Evolutionary conservation across 2,797 vertebrate genomes (phyloP).

Genomic region (Aplochiton taeniatus): DNA sequence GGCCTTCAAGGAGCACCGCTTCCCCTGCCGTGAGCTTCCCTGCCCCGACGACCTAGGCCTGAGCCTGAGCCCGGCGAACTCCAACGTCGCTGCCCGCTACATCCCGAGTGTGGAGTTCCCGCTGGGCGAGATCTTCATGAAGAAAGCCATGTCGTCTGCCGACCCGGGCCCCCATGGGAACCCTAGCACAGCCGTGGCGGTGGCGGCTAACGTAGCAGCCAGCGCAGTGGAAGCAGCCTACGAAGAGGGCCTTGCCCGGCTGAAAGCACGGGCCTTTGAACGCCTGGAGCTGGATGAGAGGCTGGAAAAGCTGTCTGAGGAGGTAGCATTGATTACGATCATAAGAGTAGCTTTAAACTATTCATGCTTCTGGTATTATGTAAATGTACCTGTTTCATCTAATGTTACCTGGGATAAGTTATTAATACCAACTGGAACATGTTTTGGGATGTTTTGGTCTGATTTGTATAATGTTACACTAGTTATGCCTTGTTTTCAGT

Average conservation of each 20-base stretch:
- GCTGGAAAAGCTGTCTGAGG: constrained; percentile 94
- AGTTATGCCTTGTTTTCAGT: no score
- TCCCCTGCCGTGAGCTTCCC: constrained; percentile 88
- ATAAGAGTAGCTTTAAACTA: no score
- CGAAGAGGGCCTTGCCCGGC: constrained; percentile 92
- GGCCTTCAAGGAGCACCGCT: constrained; percentile 85
- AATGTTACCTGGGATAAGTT: no score
- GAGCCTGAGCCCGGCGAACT: constrained; percentile 71
- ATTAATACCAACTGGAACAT: no score
- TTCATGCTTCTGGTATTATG: no score
- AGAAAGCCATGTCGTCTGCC: constrained; percentile 87
- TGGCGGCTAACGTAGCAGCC: constrained; percentile 83
- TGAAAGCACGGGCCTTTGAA: constrained; percentile 95
- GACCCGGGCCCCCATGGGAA: constrained; percentile 79
- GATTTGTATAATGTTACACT: no score
- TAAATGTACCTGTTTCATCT: no score
- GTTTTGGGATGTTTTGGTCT: no score
- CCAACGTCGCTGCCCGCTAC: constrained; percentile 80
- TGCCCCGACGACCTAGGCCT: constrained; percentile 87
- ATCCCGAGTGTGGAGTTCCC: constrained; percentile 97
- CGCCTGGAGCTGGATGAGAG: constrained; percentile 93
- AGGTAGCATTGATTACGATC: constrained; percentile 61
- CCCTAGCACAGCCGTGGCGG: constrained; percentile 84
- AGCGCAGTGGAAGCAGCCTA: constrained; percentile 90
- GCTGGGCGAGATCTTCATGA: constrained; percentile 88